These are phyloP conservation scores for Drosophila tani DNA, from an alignment of 1,140 invertebrate species.

Conservation along the genomic window DNA sequence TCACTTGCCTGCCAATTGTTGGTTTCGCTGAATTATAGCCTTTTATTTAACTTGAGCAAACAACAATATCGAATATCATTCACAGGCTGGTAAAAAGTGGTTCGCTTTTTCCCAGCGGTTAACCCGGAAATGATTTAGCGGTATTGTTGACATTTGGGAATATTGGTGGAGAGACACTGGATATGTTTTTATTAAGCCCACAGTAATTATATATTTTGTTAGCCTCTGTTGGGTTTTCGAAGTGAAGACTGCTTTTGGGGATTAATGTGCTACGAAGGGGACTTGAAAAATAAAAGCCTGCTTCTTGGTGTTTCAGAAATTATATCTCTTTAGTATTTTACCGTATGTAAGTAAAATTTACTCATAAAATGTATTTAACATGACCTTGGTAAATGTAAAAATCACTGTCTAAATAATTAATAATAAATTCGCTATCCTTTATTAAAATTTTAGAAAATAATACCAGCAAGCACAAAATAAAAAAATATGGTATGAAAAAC, in stretches of 20 bases:
- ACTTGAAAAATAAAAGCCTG: slow-evolving; percentile 9
- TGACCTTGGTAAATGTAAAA: too few species aligned
- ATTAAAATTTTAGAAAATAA: too few species aligned
- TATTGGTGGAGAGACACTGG: background rate
- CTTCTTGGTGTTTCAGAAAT: slow-evolving; percentile 11
- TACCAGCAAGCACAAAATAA: too few species aligned
- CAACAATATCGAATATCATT: slow-evolving; percentile 48
- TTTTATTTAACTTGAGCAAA: slow-evolving; percentile 41
- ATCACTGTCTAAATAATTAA: too few species aligned
- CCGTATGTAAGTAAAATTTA: too few species aligned
- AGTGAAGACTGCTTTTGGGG: slow-evolving; percentile 3
- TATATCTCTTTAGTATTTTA: background rate
- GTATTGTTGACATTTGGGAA: slow-evolving; percentile 6
- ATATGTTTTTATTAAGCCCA: slow-evolving; percentile 3
- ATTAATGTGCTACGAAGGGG: background rate
- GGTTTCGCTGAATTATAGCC: slow-evolving; percentile 36
- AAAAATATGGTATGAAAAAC: too few species aligned
- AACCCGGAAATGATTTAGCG: slow-evolving; percentile 26
- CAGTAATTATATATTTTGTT: background rate
- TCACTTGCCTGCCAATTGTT: slow-evolving; percentile 45
- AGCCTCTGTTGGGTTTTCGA: background rate
- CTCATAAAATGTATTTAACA: background rate
- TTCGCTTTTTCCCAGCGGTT: slow-evolving; percentile 14
- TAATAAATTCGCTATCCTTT: too few species aligned
- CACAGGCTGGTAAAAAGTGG: slow-evolving; percentile 5